A percentile compares a stretch with the other conserved stretches of the same genome.
Conservation (phyloP, 2,888 invertebrate genomes). For the Habrosyne pyritoides region DNA sequence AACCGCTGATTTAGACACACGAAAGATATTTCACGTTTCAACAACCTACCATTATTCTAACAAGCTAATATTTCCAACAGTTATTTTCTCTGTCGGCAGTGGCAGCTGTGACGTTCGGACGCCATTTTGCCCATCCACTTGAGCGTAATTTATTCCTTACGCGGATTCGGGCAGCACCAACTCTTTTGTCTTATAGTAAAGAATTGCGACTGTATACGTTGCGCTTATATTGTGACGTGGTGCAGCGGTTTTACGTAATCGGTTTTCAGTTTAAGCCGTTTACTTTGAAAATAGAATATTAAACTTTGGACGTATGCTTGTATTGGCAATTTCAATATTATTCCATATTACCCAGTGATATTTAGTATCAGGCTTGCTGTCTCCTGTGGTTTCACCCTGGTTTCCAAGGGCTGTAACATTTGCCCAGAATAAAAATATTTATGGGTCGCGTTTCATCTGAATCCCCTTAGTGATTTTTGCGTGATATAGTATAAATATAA, state of each 20-base stretch:
- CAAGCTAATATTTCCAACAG: background rate
- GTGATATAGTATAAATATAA: too few relatives aligned
- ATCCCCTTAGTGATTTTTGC: too few relatives aligned
- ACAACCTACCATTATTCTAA: background rate
- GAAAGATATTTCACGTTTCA: background rate
- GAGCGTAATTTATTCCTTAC: background rate
- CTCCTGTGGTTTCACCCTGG: too few relatives aligned
- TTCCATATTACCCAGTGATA: too few relatives aligned
- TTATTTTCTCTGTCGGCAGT: background rate
- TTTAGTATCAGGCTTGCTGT: too few relatives aligned
- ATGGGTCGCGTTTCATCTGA: too few relatives aligned
- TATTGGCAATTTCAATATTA: too few relatives aligned
- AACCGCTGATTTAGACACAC: too few relatives aligned
- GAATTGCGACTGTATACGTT: background rate
- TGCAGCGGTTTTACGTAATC: background rate
- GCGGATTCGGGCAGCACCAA: background rate
- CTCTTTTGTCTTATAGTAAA: background rate
- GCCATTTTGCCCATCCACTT: background rate
- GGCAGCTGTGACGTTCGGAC: background rate
- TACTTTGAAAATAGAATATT: too few relatives aligned
- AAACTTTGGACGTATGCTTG: too few relatives aligned
- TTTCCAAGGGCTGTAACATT: too few relatives aligned
- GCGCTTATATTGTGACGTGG: background rate
- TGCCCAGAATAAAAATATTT: too few relatives aligned
- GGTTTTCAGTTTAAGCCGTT: background rate